These are phyloP conservation scores for Mythimna lalbum DNA, from an alignment of 2,888 invertebrate species.

Conservation along the genomic window DNA sequence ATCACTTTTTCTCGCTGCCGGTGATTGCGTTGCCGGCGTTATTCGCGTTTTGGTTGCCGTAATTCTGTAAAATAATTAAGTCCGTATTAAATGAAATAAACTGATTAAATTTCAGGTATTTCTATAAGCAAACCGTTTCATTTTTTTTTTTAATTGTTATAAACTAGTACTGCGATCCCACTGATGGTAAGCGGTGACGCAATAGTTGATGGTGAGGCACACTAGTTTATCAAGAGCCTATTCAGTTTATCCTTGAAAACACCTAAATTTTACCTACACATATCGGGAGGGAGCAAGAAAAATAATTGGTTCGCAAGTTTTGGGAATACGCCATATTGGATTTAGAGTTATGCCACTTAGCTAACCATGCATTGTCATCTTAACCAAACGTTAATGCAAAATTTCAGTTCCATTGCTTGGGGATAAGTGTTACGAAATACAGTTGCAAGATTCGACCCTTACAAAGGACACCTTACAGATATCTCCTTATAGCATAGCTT, in stretches of 20 bases:
- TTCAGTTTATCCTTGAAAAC: too few species aligned
- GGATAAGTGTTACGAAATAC: background rate
- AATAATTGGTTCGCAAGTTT: background rate
- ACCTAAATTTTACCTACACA: too few species aligned
- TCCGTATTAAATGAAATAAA: too few species aligned
- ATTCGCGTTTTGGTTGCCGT: constrained; percentile 73
- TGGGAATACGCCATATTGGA: background rate
- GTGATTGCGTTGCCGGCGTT: constrained; percentile 60
- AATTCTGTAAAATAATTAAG: constrained; percentile 71
- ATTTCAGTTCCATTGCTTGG: background rate
- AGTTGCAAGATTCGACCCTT: background rate
- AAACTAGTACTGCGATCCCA: too few species aligned
- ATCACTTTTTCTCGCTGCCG: constrained; percentile 81
- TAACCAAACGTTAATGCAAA: background rate
- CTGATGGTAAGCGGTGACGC: too few species aligned
- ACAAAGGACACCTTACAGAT: background rate
- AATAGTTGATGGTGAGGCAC: too few species aligned
- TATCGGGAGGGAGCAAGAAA: background rate
- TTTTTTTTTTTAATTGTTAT: too few species aligned
- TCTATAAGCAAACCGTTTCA: too few species aligned
- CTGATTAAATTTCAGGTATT: too few species aligned
- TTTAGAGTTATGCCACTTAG: background rate
- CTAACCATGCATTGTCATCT: background rate
- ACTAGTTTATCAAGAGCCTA: too few species aligned
- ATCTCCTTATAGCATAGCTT: too few species aligned